Conservation (phyloP, 1,140 invertebrate species). For the Danaus melanippus region DNA sequence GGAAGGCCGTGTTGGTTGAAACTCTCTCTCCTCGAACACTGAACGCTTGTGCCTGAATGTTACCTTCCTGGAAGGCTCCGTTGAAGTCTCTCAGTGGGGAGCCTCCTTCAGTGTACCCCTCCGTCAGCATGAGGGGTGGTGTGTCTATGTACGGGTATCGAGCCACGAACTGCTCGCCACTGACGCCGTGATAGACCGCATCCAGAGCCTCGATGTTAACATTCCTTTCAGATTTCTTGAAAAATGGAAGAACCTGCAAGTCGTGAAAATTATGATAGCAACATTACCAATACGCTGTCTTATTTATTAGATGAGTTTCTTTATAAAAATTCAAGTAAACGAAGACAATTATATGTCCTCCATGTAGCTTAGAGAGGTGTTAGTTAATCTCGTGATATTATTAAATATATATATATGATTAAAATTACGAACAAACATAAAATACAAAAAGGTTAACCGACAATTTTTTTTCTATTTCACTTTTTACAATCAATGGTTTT, state of each 20-base stretch:
- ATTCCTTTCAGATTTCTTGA: conserved; percentile 83
- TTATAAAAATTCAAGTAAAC: background rate
- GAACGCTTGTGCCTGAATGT: conserved; percentile 73
- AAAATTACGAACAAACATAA: too few relatives aligned
- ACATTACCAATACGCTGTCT: background rate
- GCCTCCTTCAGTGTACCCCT: conserved; percentile 74
- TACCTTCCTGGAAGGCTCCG: conserved; percentile 69
- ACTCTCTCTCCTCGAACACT: conserved; percentile 75
- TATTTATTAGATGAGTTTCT: background rate
- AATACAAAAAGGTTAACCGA: too few relatives aligned
- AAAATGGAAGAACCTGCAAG: conserved; percentile 80
- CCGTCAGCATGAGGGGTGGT: conserved; percentile 69
- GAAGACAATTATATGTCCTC: too few relatives aligned
- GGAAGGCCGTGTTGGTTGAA: conserved; percentile 82
- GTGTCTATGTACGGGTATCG: conserved; percentile 74
- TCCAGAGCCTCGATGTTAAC: conserved; percentile 62
- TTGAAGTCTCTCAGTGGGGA: conserved; percentile 71
- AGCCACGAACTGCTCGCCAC: conserved; percentile 75
- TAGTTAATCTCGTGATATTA: background rate
- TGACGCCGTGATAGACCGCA: conserved; percentile 70
- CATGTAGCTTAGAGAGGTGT: background rate
- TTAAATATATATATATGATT: too few relatives aligned
- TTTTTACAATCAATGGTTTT: background rate
- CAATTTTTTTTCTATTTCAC: background rate
- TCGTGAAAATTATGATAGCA: conserved; percentile 1